These are phyloP conservation scores for Geotrypetes seraphini DNA, from an alignment of 2,797 vertebrate species.

Conservation along the genomic window DNA sequence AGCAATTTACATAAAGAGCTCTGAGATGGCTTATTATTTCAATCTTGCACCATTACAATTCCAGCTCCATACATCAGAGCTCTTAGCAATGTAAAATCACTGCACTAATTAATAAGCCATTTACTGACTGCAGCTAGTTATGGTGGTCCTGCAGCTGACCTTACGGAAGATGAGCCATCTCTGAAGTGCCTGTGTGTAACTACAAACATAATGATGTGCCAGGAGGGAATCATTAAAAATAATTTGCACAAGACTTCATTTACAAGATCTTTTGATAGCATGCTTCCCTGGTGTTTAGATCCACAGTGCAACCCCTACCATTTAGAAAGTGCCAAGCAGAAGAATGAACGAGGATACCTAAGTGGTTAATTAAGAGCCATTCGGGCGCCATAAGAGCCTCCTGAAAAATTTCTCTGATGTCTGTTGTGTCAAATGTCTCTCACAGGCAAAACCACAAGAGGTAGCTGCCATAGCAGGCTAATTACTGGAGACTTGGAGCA, in stretches of 20 bases:
- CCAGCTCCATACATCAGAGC: conserved; percentile 96
- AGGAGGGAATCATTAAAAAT: conserved; percentile 99
- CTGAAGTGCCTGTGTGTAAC: conserved; percentile 97
- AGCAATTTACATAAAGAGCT: conserved; percentile 99
- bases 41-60: conserved; percentile 94
- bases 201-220: conserved; percentile 99
- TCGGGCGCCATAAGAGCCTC: conserved; percentile 91
- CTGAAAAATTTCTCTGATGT: conserved; percentile 98
- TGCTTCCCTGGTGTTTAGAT: conserved; percentile 94
- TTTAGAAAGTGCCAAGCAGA: conserved; percentile 85
- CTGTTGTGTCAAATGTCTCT: conserved; percentile 98
- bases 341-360: conserved; percentile 90
- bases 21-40: conserved; percentile 97
- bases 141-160: conserved; percentile 94
- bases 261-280: conserved; percentile 99
- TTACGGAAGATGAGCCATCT: conserved; percentile 86
- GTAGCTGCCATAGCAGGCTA: conserved; percentile 86
- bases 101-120: conserved; percentile 99
- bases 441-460: conserved; percentile 87
- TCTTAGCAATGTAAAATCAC: conserved; percentile 96
- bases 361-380: conserved; percentile 99
- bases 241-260: conserved; percentile 99
- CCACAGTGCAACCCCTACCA: conserved; percentile 78
- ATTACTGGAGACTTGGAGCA: conserved; percentile 86
- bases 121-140: conserved; percentile 97